Conservation (phyloP, 37 sponge, comb jelly and placozoan genomes). For the Crambe crambe region DNA sequence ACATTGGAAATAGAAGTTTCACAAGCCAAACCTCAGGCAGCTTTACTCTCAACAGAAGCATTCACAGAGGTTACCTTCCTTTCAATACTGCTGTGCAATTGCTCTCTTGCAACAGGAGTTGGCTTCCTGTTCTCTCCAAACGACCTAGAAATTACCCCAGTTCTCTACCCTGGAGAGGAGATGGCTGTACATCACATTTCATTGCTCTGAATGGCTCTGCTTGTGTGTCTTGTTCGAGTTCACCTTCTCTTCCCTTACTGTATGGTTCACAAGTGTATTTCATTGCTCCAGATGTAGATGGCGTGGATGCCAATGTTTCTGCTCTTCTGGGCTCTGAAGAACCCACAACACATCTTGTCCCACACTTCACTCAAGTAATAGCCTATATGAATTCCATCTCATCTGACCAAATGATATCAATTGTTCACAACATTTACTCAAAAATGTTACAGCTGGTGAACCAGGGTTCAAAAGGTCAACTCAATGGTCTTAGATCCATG, state of each 20-base stretch:
- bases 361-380: slow-evolving; percentile 21
- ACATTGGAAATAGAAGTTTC: background rate
- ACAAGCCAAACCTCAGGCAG: background rate
- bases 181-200: slow-evolving; percentile 15
- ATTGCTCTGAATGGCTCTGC: background rate
- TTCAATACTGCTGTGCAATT: slow-evolving; percentile 9
- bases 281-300: background rate
- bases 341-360: background rate
- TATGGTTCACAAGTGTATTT: slow-evolving; percentile 50
- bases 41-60: background rate
- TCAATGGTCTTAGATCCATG: background rate
- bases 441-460: background rate
- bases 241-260: background rate
- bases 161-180: slow-evolving; percentile 44
- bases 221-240: background rate
- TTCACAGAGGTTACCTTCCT: background rate
- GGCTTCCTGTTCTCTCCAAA: slow-evolving; percentile 36
- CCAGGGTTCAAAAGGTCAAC: background rate
- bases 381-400: background rate
- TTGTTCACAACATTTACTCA: slow-evolving; percentile 11
- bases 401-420: background rate
- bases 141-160: slow-evolving; percentile 34
- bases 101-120: slow-evolving; percentile 1
- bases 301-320: background rate
- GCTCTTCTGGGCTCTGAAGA: background rate